Conservation (phyloP, 2,888 invertebrate species). For the Archips xylosteana region DNA sequence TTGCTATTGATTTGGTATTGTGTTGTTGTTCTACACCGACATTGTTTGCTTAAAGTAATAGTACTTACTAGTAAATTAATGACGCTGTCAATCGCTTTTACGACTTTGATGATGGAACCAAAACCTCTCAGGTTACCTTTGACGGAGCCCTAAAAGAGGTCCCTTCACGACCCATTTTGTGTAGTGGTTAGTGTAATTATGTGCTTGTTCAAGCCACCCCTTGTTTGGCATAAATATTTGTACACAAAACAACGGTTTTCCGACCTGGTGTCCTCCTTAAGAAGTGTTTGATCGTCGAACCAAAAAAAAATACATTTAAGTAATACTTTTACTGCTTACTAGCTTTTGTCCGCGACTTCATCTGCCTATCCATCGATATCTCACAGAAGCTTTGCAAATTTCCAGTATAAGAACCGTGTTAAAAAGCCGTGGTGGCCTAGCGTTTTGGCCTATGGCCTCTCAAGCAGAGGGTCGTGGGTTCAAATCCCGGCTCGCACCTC, state of each 20-base stretch:
- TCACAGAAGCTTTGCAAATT: no score
- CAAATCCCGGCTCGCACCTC: no score
- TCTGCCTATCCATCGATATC: no score
- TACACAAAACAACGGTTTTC: constrained; percentile 20
- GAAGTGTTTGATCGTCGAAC: neutral
- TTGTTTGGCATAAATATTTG: constrained; percentile 34
- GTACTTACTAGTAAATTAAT: constrained; percentile 1
- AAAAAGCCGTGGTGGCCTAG: no score
- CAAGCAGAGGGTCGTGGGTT: no score
- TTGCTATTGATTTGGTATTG: no score
- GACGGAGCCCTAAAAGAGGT: constrained; percentile 21
- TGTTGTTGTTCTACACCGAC: no score
- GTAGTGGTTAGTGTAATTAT: constrained; percentile 32
- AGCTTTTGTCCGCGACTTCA: no score
- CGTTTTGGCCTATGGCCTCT: no score
- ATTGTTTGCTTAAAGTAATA: neutral
- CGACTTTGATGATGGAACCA: constrained; percentile 8
- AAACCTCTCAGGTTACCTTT: constrained; percentile 20
- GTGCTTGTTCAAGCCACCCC: constrained; percentile 24
- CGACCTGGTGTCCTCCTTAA: neutral
- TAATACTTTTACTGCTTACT: no score
- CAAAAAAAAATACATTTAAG: neutral
- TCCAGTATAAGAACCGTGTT: no score
- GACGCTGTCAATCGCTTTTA: constrained; percentile 9
- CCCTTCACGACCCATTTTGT: constrained; percentile 25